Percentiles rank a stretch among this genome's conserved stretches.
These are phyloP conservation scores for Crocuta crocuta DNA, from an alignment of 2,113 vertebrate genomes.

Conservation along the genomic window DNA sequence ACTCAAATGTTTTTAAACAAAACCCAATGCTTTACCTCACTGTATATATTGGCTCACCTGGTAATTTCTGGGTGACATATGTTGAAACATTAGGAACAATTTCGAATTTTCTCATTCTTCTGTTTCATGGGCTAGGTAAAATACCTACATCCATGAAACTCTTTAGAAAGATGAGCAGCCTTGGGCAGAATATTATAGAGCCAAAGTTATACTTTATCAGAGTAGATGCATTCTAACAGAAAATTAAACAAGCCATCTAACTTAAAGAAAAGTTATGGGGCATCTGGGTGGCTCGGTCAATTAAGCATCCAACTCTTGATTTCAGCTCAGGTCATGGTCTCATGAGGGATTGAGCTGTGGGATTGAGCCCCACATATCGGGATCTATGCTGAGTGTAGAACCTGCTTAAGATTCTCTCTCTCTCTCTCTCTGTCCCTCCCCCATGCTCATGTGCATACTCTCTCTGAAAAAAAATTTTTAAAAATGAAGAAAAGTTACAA, in stretches of 20 bases:
- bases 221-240: not conserved
- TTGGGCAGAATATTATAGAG: not conserved
- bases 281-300: too few relatives aligned
- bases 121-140: not conserved
- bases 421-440: too few relatives aligned
- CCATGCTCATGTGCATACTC: too few relatives aligned
- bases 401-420: too few relatives aligned
- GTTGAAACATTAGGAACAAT: not conserved
- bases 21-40: not conserved
- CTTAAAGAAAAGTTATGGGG: not conserved
- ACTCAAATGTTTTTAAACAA: not conserved
- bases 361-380: too few relatives aligned
- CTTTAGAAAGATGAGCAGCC: not conserved
- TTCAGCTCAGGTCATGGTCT: too few relatives aligned
- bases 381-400: too few relatives aligned
- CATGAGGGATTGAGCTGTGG: too few relatives aligned
- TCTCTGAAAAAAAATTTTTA: too few relatives aligned
- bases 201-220: not conserved
- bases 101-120: constrained; percentile 35
- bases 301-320: too few relatives aligned
- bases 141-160: not conserved
- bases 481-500: not conserved
- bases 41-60: not conserved
- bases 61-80: not conserved
- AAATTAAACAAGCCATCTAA: constrained; percentile 20